Evolutionary conservation across 2,113 vertebrate genomes (phyloP).

Genomic region (Morone chrysops): DNA sequence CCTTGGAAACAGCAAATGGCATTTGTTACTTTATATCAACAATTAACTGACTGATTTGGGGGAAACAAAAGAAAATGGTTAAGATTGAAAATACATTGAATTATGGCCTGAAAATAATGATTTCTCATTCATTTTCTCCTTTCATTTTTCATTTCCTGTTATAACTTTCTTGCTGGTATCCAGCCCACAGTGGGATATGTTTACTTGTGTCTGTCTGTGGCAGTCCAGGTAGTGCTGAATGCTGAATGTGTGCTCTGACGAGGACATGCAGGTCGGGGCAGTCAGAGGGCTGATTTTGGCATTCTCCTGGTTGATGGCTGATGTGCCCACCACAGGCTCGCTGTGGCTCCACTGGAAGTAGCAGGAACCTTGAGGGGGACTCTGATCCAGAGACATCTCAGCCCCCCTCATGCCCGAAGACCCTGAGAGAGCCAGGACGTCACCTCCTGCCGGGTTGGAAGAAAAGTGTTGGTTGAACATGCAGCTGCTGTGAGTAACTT

Average conservation of each 20-base stretch:
- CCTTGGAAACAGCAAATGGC: neutral
- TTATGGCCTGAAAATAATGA: neutral
- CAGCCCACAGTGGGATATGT: neutral
- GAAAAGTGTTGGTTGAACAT: constrained; percentile 58
- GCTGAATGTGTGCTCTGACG: constrained; percentile 16
- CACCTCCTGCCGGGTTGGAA: constrained; percentile 15
- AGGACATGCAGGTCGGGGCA: neutral
- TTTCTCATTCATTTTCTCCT: neutral
- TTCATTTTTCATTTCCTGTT: neutral
- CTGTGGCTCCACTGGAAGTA: constrained; percentile 56
- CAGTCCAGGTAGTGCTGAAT: constrained; percentile 63
- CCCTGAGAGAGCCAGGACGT: neutral
- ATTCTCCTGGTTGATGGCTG: constrained; percentile 40
- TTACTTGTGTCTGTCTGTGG: constrained; percentile 61
- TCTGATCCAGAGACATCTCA: constrained; percentile 15
- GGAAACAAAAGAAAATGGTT: neutral
- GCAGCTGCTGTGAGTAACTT: constrained; percentile 44
- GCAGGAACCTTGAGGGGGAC: constrained; percentile 47
- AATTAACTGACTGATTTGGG: neutral
- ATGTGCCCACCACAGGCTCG: neutral
- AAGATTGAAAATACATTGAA: neutral
- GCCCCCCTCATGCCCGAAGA: constrained; percentile 22
- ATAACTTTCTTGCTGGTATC: neutral
- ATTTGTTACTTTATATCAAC: too few relatives aligned
- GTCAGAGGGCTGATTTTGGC: constrained; percentile 10